Percentiles rank a stretch among this genome's conserved stretches.
Evolutionary conservation across 1,140 invertebrate genomes (phyloP).

Genomic region (Heliconius himera): DNA sequence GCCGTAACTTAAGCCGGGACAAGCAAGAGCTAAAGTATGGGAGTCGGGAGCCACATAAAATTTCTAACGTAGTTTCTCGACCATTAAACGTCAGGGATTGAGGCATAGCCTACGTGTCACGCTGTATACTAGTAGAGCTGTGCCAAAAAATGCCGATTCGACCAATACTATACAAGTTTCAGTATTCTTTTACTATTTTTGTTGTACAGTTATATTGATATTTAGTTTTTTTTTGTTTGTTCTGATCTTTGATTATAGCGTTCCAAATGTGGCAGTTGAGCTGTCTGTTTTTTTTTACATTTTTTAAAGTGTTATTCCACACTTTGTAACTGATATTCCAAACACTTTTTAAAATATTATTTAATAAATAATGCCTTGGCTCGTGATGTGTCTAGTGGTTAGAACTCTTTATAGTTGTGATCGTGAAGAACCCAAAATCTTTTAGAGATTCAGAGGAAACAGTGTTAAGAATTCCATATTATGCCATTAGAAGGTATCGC

Average conservation of each 20-base stretch:
- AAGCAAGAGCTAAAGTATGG: constrained; percentile 28
- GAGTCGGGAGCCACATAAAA: constrained; percentile 37
- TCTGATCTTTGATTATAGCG: not conserved
- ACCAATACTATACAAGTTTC: not conserved
- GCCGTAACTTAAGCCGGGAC: constrained; percentile 30
- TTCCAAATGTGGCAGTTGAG: too few relatives aligned
- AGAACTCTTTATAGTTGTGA: too few relatives aligned
- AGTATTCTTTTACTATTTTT: not conserved
- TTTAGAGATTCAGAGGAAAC: too few relatives aligned
- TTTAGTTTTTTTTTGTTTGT: not conserved
- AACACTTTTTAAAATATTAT: too few relatives aligned
- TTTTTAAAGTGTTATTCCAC: too few relatives aligned
- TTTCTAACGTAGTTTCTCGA: constrained; percentile 44
- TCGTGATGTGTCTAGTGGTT: too few relatives aligned
- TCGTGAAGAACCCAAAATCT: too few relatives aligned
- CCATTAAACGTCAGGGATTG: constrained; percentile 43
- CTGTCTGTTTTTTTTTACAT: too few relatives aligned
- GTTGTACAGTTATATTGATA: not conserved
- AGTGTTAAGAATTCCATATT: too few relatives aligned
- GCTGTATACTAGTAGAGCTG: constrained; percentile 25
- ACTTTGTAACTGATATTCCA: too few relatives aligned
- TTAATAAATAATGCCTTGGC: too few relatives aligned
- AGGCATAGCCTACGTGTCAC: constrained; percentile 47
- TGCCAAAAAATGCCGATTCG: constrained; percentile 29
- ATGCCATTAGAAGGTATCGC: too few relatives aligned